Evolutionary conservation across 1,140 invertebrate genomes (phyloP).

Genomic region (Sarcophaga bullata): DNA sequence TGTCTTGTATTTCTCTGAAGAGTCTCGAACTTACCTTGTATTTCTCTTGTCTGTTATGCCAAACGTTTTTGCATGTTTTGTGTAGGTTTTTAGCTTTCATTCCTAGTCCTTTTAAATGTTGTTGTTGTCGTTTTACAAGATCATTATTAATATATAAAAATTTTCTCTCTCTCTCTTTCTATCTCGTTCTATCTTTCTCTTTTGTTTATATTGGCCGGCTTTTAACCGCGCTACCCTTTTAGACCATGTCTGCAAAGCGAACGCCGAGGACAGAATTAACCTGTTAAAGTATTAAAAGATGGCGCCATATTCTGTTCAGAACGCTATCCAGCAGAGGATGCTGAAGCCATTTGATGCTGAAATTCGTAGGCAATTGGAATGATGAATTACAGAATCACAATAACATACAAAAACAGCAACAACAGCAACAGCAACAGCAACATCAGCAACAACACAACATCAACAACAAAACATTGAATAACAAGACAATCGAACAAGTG

Average conservation of each 20-base stretch:
- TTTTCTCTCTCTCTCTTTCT: not conserved
- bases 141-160: not conserved
- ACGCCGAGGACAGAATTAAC: constrained; percentile 85
- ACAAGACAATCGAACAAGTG: constrained; percentile 60
- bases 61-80: no score
- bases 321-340: constrained; percentile 64
- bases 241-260: constrained; percentile 79
- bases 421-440: constrained; percentile 50
- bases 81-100: not conserved
- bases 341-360: constrained; percentile 62
- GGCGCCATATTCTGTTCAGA: constrained; percentile 63
- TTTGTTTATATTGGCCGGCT: no score
- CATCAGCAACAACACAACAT: no score
- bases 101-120: not conserved
- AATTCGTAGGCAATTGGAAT: constrained; percentile 59
- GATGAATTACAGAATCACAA: constrained; percentile 47
- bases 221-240: no score
- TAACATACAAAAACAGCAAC: constrained; percentile 46
- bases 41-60: not conserved
- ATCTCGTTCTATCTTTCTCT: not conserved
- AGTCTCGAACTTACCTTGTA: not conserved
- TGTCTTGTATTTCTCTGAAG: not conserved
- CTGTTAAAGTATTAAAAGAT: constrained; percentile 70
- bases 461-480: no score
- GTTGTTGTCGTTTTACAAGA: not conserved